Evolutionary conservation across 1,140 invertebrate species (phyloP).

Genomic region (honey bee (Apis mellifera)): DNA sequence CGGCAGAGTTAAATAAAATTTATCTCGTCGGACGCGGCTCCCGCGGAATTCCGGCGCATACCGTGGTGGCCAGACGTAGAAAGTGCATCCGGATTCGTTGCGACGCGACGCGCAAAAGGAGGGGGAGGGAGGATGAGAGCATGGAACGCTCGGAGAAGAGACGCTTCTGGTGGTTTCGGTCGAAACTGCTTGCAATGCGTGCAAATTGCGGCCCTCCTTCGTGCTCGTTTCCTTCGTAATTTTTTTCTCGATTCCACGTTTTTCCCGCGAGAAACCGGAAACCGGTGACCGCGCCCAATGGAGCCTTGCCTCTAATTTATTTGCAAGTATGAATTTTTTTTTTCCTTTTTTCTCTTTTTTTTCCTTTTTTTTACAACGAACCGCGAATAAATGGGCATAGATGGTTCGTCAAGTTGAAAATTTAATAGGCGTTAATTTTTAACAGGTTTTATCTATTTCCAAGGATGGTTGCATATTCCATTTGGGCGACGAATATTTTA

Average conservation of each 20-base stretch:
- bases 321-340: too few species aligned
- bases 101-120: conserved; percentile 31
- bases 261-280: neutral
- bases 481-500: conserved; percentile 19
- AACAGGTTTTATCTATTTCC: conserved; percentile 30
- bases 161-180: conserved; percentile 7
- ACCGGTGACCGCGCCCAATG: too few species aligned
- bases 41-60: conserved; percentile 68
- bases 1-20: conserved; percentile 69
- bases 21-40: conserved; percentile 67
- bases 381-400: too few species aligned
- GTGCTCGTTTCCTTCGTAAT: conserved; percentile 17
- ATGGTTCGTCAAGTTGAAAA: neutral
- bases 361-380: neutral
- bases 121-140: neutral
- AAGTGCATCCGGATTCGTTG: conserved; percentile 53
- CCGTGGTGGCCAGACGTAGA: conserved; percentile 53
- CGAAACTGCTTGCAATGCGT: conserved; percentile 54
- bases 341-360: too few species aligned
- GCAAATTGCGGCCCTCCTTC: conserved; percentile 44
- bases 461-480: neutral
- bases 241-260: conserved; percentile 9
- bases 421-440: conserved; percentile 29
- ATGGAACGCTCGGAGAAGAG: neutral
- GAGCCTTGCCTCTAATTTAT: too few species aligned